A percentile compares a stretch with the other conserved stretches of the same genome.
phyloP scores from a whole-genome alignment of 2,797 vertebrate species.

The Chlorospingus semifuscus region DNA sequence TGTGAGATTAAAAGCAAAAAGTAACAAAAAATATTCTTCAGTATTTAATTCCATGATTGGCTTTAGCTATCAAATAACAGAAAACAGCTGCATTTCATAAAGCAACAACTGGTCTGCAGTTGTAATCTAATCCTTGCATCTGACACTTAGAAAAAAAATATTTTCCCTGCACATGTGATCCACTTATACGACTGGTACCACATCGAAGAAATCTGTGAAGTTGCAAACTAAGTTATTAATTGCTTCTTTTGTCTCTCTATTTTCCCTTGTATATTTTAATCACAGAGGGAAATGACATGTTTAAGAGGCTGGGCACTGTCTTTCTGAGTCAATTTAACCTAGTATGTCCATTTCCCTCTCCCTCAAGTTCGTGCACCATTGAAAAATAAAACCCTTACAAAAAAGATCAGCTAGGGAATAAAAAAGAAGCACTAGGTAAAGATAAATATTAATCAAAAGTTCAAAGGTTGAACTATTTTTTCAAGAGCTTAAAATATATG shows the following conservation, averaged over 20 bases:
- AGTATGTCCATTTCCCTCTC: not conserved
- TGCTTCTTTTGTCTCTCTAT: not conserved
- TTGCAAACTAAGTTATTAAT: not conserved
- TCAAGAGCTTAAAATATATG: not conserved
- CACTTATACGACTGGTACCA: not conserved
- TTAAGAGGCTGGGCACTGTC: not conserved
- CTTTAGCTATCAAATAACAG: conserved; percentile 70
- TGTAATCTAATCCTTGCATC: conserved; percentile 61
- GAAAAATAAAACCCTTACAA: not conserved
- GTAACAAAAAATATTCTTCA: conserved; percentile 30
- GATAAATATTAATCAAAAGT: not conserved
- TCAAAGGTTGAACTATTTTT: not conserved
- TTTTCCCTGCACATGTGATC: not conserved
- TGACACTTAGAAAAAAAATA: conserved; percentile 53
- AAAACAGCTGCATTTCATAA: conserved; percentile 76
- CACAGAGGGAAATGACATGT: not conserved
- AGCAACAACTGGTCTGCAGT: conserved; percentile 61
- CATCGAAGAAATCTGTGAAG: not conserved
- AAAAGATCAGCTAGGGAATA: not conserved
- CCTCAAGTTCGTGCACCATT: not conserved
- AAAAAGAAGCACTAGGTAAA: not conserved
- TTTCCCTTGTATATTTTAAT: not conserved
- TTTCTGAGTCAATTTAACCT: not conserved
- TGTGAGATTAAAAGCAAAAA: conserved; percentile 45
- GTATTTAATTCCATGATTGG: conserved; percentile 60